Evolutionary conservation across 2,113 vertebrate species (phyloP).

Genomic region (Petrocephalus microphthalmus): DNA sequence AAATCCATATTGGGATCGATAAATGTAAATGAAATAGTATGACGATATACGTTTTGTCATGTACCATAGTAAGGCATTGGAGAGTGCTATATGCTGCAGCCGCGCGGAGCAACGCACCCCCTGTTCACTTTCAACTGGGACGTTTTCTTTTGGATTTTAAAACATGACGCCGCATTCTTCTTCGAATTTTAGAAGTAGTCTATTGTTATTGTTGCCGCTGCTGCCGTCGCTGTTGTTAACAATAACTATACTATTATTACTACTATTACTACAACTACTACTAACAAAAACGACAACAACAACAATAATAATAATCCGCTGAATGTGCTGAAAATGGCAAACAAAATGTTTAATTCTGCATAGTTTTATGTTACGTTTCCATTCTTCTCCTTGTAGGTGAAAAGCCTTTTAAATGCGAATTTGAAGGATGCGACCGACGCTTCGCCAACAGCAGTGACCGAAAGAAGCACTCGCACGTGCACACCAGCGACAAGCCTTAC

Average conservation of each 20-base stretch:
- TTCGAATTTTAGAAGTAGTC: neutral
- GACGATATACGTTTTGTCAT: neutral
- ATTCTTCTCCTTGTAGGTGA: conserved; percentile 66
- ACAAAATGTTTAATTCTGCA: neutral
- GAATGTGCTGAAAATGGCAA: neutral
- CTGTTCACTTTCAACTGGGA: neutral
- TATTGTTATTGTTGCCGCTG: neutral
- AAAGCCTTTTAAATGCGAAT: conserved; percentile 97
- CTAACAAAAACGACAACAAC: neutral
- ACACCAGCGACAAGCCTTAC: conserved; percentile 98
- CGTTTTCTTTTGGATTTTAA: neutral
- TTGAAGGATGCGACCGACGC: conserved; percentile 93
- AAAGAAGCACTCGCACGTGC: conserved; percentile 97
- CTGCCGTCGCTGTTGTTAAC: neutral
- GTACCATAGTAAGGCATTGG: neutral
- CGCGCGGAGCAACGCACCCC: neutral
- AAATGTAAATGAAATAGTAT: neutral
- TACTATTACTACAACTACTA: neutral
- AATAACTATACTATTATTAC: no score
- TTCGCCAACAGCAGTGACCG: conserved; percentile 99
- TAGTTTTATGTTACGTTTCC: neutral
- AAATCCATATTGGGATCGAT: neutral
- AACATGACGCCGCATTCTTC: neutral
- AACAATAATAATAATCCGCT: neutral
- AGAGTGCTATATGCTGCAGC: neutral